A percentile compares a stretch with the other conserved stretches of the same genome.
phyloP scores from a whole-genome alignment of 1,140 invertebrate genomes.

The Himalopsyche phryganea region DNA sequence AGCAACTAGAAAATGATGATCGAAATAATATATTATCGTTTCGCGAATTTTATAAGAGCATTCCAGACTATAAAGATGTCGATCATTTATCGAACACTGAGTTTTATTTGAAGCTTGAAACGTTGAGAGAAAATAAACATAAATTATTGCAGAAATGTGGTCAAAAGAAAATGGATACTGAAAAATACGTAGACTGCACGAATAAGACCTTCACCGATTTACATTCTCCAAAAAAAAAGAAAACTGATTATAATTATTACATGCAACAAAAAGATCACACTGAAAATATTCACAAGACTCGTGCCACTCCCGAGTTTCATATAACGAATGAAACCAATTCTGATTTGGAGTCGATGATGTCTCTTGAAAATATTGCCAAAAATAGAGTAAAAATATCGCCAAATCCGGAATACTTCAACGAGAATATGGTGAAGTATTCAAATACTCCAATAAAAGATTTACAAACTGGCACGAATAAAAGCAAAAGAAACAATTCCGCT shows the following conservation, averaged over 20 bases:
- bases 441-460: neutral
- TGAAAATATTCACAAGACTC: neutral
- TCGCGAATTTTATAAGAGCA: conserved; percentile 63
- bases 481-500: conserved; percentile 46
- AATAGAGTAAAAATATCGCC: neutral
- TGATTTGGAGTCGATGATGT: conserved; percentile 14
- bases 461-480: conserved; percentile 24
- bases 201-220: neutral
- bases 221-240: conserved; percentile 11
- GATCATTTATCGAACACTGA: conserved; percentile 65
- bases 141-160: conserved; percentile 40
- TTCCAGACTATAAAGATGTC: conserved; percentile 67
- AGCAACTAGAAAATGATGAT: conserved; percentile 17
- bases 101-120: conserved; percentile 62
- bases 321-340: conserved; percentile 1
- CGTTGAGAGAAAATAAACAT: conserved; percentile 61
- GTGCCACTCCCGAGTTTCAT: neutral
- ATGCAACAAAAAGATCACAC: conserved; percentile 1
- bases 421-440: neutral
- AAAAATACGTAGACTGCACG: neutral
- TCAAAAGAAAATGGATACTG: neutral
- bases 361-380: conserved; percentile 9
- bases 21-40: conserved; percentile 51
- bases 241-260: conserved; percentile 10
- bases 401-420: neutral